Percentiles rank a stretch among this genome's conserved stretches.
phyloP scores from a whole-genome alignment of 1,140 invertebrate species.

The Brachionus rotundiformis region DNA sequence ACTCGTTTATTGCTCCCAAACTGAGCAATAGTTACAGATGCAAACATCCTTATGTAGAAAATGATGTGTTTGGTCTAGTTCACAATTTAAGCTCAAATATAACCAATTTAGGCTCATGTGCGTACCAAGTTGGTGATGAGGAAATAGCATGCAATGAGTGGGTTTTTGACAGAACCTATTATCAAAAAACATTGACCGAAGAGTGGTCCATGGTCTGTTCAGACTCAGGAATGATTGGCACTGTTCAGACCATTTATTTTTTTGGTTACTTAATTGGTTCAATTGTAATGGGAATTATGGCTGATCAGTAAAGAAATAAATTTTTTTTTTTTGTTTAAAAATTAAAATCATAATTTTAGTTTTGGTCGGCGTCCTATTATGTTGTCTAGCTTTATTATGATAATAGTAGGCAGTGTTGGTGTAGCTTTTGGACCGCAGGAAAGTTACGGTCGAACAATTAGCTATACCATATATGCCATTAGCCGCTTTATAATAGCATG shows the following conservation, averaged over 20 bases:
- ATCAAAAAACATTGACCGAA: constrained; percentile 43
- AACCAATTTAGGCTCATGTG: background rate
- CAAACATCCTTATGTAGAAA: constrained; percentile 9
- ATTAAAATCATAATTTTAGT: background rate
- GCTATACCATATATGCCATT: constrained; percentile 1
- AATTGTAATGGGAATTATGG: constrained; percentile 43
- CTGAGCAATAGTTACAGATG: constrained; percentile 12
- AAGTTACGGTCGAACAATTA: background rate
- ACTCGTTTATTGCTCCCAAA: constrained; percentile 45
- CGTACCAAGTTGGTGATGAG: background rate
- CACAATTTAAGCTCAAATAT: constrained; percentile 2
- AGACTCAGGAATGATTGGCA: background rate
- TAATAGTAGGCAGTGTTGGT: background rate
- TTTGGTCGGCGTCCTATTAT: constrained; percentile 48
- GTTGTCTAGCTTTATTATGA: constrained; percentile 37
- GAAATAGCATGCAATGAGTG: background rate
- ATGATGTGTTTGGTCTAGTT: background rate
- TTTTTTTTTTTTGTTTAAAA: background rate
- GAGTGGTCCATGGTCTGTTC: constrained; percentile 35
- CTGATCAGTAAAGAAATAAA: constrained; percentile 47
- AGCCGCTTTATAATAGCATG: constrained; percentile 39
- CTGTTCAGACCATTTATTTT: constrained; percentile 48
- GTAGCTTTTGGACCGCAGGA: constrained; percentile 40
- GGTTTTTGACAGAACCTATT: constrained; percentile 35
- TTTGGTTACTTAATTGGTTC: constrained; percentile 50